Conservation (phyloP, 2,797 vertebrate genomes). For the Hypotaenidia philippensis region DNA sequence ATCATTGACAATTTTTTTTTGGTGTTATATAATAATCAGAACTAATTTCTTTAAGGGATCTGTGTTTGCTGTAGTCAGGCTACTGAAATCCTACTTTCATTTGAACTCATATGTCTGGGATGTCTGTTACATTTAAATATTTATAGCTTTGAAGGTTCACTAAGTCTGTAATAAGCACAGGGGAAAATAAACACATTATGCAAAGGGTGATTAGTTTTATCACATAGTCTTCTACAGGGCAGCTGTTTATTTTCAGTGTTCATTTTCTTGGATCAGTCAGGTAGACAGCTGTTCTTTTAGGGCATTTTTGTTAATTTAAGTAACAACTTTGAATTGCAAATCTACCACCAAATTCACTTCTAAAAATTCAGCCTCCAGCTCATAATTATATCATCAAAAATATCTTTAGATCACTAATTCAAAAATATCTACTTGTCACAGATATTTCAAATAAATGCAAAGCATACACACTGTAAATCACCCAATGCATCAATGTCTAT, state of each 20-base stretch:
- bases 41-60: neutral
- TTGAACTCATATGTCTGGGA: constrained; percentile 11
- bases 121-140: constrained; percentile 67
- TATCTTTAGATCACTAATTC: constrained; percentile 65
- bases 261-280: constrained; percentile 70
- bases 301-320: constrained; percentile 71
- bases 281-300: constrained; percentile 72
- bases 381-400: constrained; percentile 71
- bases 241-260: constrained; percentile 75
- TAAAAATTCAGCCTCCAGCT: constrained; percentile 66
- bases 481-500: constrained; percentile 24
- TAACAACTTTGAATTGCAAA: constrained; percentile 74
- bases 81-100: constrained; percentile 18
- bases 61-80: neutral
- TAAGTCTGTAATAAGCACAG: constrained; percentile 65
- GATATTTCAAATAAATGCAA: constrained; percentile 66
- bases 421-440: constrained; percentile 53
- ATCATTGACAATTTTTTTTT: neutral
- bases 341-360: constrained; percentile 56
- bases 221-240: constrained; percentile 51
- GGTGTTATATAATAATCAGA: neutral
- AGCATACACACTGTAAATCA: constrained; percentile 38
- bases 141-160: constrained; percentile 65
- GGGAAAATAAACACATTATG: constrained; percentile 75
- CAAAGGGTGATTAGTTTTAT: constrained; percentile 72